These are phyloP conservation scores for Porites evermanni DNA, from an alignment of 92 coral and sea anemone genomes.

Conservation along the genomic window DNA sequence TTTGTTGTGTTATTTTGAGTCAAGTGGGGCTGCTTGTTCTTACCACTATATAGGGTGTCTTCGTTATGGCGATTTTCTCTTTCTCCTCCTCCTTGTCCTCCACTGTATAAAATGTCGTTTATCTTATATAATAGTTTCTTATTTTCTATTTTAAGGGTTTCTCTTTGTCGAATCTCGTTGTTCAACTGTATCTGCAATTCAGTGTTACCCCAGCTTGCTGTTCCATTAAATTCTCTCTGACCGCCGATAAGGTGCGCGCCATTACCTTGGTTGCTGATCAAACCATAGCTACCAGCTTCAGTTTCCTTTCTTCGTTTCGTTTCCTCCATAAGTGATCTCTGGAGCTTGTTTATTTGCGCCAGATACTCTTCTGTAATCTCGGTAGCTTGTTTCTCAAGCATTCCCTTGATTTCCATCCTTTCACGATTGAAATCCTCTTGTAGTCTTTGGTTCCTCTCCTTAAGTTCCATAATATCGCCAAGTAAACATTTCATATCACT, in stretches of 20 bases:
- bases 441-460: constrained; percentile 76
- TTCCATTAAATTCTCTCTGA: constrained; percentile 8
- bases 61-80: constrained; percentile 40
- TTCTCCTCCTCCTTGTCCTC: constrained; percentile 2
- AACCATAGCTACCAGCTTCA: constrained; percentile 45
- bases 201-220: constrained; percentile 18
- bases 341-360: constrained; percentile 78
- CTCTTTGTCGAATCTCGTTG: constrained; percentile 73
- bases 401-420: constrained; percentile 81
- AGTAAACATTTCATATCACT: constrained; percentile 83
- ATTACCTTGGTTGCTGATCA: background rate
- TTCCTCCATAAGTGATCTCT: constrained; percentile 78
- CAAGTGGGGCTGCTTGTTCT: background rate
- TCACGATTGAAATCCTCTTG: constrained; percentile 81
- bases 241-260: background rate
- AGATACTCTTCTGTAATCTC: constrained; percentile 86
- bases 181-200: constrained; percentile 60
- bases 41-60: background rate
- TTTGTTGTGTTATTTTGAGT: constrained; percentile 20
- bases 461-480: constrained; percentile 80
- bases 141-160: constrained; percentile 82
- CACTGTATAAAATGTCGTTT: constrained; percentile 66
- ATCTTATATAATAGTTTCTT: constrained; percentile 84
- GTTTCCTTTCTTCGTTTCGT: constrained; percentile 61
- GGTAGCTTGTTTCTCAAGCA: constrained; percentile 85